Base-by-base conservation (phyloP, 2,888 invertebrate species). In the Nomada ruficornis region DNA sequence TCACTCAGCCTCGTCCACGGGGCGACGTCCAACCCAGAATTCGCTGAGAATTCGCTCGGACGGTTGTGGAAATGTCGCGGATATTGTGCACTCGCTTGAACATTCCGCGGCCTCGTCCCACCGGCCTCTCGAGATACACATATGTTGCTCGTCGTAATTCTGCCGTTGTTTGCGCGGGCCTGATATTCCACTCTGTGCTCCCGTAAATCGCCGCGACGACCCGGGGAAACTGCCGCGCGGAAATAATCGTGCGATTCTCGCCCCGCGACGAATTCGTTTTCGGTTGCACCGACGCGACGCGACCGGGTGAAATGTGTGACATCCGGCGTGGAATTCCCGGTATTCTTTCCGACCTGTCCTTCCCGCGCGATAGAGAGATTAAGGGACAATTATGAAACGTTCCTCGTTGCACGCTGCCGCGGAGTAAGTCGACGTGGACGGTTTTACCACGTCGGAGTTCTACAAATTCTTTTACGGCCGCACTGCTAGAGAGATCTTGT, bases 11-110 rank as follows among this genome's bases (percentile, higher is more conserved):
- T 26, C n/a, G 67, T 69, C 54, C 69, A 55, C 62, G 62, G 54
- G 73, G 64, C 84, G 75, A 70, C 77, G 77, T 13, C 69, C 83
- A 77, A 81, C 72, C 83, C 77, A 86, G 82, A 87, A 84, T 87
- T 80, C 81, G 62, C 36, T 36, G 0, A 36, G 68, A 74, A 79
- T 76, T 81, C 64, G 76, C 80, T 78, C 79, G 76, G 52, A 73
- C 73, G 23, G 26, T 0, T 57, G 47, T 26, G 57, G 62, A 86
- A 82, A 82, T 77, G 64, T 75, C 65, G 55, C 54, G 42, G 55
- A 63, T 67, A 82, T 82, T 77, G 77, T 80, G 10, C 62, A 13
- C 13, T 10, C 54, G 26, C 73, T 70, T 83, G 65, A 65, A 77
- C 20, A 54, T 68, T 18, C 18, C 55, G 20, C 23, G 23, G 42